phyloP scores from a whole-genome alignment of 2,888 invertebrate genomes.

The Agonum fuliginosum region DNA sequence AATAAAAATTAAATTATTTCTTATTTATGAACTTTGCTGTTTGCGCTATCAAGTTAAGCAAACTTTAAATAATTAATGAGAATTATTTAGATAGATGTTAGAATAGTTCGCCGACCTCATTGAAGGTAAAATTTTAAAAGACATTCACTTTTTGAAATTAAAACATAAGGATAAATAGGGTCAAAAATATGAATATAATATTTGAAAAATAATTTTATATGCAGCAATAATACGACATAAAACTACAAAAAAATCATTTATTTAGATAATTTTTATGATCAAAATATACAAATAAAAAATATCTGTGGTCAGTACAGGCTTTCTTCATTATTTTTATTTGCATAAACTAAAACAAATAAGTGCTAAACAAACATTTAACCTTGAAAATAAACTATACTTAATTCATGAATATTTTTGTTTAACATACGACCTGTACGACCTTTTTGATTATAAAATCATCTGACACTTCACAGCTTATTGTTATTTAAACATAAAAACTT shows the following conservation, averaged over 20 bases:
- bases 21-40: neutral
- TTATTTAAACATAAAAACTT: neutral
- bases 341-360: neutral
- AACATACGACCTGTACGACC: neutral
- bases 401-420: slow-evolving; percentile 12
- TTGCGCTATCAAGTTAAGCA: neutral
- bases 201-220: neutral
- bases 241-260: neutral
- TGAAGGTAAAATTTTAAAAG: neutral
- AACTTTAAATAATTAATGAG: neutral
- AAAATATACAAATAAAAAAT: neutral
- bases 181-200: too few relatives aligned
- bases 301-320: slow-evolving; percentile 19
- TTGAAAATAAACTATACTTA: neutral
- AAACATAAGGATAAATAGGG: neutral
- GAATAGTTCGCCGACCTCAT: neutral
- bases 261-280: neutral
- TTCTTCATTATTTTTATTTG: neutral
- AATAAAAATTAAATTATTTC: too few relatives aligned
- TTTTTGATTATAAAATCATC: slow-evolving; percentile 22
- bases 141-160: neutral
- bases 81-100: neutral
- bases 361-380: neutral
- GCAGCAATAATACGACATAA: too few relatives aligned
- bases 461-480: too few relatives aligned